Conservation (phyloP, 2,113 vertebrate genomes). For the Crotalus tigris region DNA sequence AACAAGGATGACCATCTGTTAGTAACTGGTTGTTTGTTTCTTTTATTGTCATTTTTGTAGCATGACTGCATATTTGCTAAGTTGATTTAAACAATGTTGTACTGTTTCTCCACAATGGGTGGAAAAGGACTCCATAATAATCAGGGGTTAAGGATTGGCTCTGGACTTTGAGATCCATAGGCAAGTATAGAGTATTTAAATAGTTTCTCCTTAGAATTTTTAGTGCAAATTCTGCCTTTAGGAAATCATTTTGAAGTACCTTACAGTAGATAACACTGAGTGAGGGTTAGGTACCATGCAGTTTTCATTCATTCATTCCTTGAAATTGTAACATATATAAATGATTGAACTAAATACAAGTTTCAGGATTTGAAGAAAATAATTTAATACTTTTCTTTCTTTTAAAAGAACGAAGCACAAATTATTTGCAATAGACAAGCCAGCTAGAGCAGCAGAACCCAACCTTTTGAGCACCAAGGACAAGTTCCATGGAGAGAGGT, state of each 20-base stretch:
- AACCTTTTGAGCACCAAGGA: background rate
- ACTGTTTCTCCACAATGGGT: background rate
- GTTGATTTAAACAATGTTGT: background rate
- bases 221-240: background rate
- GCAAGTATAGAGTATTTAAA: constrained; percentile 30
- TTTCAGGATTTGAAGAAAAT: constrained; percentile 5
- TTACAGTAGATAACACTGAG: constrained; percentile 7
- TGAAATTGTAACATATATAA: constrained; percentile 32
- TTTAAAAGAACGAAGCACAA: background rate
- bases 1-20: background rate
- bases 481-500: background rate
- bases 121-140: background rate
- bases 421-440: background rate
- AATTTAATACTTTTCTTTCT: background rate
- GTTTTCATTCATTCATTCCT: constrained; percentile 46
- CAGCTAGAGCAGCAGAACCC: background rate
- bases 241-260: background rate
- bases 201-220: constrained; percentile 22
- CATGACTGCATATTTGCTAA: background rate
- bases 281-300: constrained; percentile 34
- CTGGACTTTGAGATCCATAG: constrained; percentile 33
- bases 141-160: constrained; percentile 1
- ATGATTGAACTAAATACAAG: constrained; percentile 33
- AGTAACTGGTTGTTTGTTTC: background rate
- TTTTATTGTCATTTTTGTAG: constrained; percentile 18